Evolutionary conservation across 2,113 vertebrate genomes (phyloP), one percentile per base, ranked within the genome.

Genomic region (Bostrychus sinensis): DNA sequence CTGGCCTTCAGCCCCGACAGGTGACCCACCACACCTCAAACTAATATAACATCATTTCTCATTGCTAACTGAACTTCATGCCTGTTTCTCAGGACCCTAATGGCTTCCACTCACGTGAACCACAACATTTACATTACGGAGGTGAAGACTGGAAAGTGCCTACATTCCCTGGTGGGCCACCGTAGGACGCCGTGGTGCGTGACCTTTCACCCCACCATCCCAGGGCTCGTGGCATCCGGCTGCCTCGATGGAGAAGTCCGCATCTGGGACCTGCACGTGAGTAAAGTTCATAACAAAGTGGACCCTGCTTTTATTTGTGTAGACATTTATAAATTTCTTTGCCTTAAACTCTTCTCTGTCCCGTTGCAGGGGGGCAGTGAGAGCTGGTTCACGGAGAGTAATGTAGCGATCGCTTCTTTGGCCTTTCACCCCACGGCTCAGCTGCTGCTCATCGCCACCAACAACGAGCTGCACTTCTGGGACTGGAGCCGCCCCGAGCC

Each of bases 41-140:
- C n/a, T n/a, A n/a, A n/a, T n/a, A n/a, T n/a, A n/a, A n/a, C n/a
- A n/a, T n/a, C n/a, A n/a, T n/a, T n/a, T n/a, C n/a, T n/a, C n/a
- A n/a, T n/a, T n/a, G n/a, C n/a, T n/a, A n/a, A n/a, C n/a, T n/a
- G n/a, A n/a, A n/a, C n/a, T n/a, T n/a, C n/a, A n/a, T n/a, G n/a
- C n/a, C n/a, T n/a, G 1, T 42, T 7, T 17, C 7, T 22, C 42
- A 99, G 97, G 92, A 96, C 96, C 5, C 90, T 99, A 0, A 95
- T 99, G 93, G 97, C 97, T 53, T 99, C 97, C 71, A 99, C 97
- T n/a, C 97, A 99, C 0, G 97, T 99, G 75, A 99, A 99, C 80
- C 97, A 99, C 90, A 99, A 99, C 88, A 99, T 99, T 82, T 99
- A 99, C 84, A 99, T 99, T 65, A 98, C 97, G 8, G 97, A 99